A percentile compares a stretch with the other conserved stretches of the same genome.
phyloP scores from a whole-genome alignment of 2,888 invertebrate genomes.

The Lepidocyrtoides sp. region DNA sequence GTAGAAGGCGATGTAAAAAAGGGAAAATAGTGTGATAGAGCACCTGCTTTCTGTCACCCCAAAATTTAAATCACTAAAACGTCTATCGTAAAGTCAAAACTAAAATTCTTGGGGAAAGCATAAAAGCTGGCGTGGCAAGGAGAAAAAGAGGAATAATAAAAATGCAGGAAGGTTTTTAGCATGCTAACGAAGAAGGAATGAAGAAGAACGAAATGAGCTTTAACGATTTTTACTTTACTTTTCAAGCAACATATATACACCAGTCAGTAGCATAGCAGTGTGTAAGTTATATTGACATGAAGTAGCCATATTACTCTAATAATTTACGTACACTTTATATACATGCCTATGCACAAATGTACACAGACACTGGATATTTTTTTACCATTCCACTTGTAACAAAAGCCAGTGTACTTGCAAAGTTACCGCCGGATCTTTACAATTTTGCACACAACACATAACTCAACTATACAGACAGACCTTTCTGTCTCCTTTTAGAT shows the following conservation, averaged over 20 bases:
- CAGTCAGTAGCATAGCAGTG: background rate
- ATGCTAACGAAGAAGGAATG: conserved; percentile 11
- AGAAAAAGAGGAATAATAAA: conserved; percentile 31
- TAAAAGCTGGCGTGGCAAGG: conserved; percentile 19
- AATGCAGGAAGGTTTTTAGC: conserved; percentile 31
- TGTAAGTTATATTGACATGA: conserved; percentile 28
- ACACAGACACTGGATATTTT: background rate
- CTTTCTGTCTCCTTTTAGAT: conserved; percentile 10
- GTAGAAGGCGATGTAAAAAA: background rate
- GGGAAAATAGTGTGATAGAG: conserved; percentile 39
- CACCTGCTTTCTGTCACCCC: conserved; percentile 78
- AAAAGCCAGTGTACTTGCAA: background rate
- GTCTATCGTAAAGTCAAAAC: conserved; percentile 66
- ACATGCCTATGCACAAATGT: too few species aligned
- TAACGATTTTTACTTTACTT: background rate
- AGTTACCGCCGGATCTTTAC: conserved; percentile 6
- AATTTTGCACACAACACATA: conserved; percentile 35
- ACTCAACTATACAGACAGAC: background rate
- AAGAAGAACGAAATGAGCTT: conserved; percentile 14
- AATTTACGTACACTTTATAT: background rate
- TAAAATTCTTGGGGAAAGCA: conserved; percentile 57
- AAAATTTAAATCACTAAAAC: conserved; percentile 69
- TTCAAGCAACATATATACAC: too few species aligned
- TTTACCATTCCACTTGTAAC: background rate
- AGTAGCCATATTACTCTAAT: conserved; percentile 8